Conservation (phyloP, 1,140 invertebrate genomes). For the Platorchestia sp. region DNA sequence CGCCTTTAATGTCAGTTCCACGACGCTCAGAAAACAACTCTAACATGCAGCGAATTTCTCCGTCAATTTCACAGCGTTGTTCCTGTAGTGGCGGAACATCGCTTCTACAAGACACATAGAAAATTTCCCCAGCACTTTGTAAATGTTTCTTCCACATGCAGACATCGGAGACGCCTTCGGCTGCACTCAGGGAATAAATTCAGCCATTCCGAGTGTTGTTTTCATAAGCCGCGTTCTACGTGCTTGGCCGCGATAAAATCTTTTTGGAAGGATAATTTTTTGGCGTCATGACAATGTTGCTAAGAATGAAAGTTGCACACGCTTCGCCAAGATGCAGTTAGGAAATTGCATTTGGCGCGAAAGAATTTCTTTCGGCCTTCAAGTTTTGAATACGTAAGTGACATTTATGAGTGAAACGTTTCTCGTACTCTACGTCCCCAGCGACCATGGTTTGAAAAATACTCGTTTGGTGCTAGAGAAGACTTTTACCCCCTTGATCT, state of each 20-base stretch:
- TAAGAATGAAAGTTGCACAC: neutral
- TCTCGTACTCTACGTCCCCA: neutral
- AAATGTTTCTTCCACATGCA: neutral
- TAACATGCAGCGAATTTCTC: neutral
- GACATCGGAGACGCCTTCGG: neutral
- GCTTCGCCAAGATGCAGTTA: neutral
- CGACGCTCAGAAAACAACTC: neutral
- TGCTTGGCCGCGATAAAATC: neutral
- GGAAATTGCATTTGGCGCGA: neutral
- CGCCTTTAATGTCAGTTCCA: neutral
- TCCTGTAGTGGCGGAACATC: neutral
- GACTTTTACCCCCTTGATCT: too few species aligned
- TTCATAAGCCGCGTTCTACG: neutral
- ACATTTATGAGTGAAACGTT: neutral
- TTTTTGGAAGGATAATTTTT: neutral
- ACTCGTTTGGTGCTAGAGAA: too few species aligned
- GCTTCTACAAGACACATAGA: neutral
- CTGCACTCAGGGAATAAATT: neutral
- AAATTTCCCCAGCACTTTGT: neutral
- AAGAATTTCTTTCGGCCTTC: neutral
- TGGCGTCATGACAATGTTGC: neutral
- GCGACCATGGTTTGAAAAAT: too few species aligned
- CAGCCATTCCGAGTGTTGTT: neutral
- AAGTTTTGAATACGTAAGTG: neutral
- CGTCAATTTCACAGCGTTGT: neutral